phyloP scores from a whole-genome alignment of 35 echinoderm and acorn worm genomes.

The Ophiothrix spiculata region DNA sequence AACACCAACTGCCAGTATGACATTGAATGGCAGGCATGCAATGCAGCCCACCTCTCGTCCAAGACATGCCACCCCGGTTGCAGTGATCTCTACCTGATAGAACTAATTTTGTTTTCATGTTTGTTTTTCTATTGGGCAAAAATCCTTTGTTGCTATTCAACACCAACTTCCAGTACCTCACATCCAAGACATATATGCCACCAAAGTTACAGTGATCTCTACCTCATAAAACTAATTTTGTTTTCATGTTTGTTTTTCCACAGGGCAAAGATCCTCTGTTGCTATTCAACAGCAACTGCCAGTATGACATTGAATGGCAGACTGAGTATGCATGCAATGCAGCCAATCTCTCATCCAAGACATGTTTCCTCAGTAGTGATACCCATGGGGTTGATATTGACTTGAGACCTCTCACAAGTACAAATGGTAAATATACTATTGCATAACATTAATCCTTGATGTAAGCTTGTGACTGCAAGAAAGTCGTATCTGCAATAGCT shows the following conservation, averaged over 20 bases:
- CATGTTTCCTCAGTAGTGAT: constrained; percentile 56
- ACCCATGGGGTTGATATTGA: constrained; percentile 84
- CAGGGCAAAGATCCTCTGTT: constrained; percentile 67
- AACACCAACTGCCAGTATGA: neutral
- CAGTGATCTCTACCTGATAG: neutral
- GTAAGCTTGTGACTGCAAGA: too few species aligned
- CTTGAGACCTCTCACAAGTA: constrained; percentile 55
- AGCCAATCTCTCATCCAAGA: constrained; percentile 40
- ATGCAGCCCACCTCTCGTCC: neutral
- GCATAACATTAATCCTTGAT: too few species aligned
- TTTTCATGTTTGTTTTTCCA: constrained; percentile 9
- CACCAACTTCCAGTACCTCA: neutral
- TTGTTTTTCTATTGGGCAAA: neutral
- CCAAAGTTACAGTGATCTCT: neutral
- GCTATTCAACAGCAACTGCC: constrained; percentile 71
- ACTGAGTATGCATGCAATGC: constrained; percentile 92
- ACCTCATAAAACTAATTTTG: neutral
- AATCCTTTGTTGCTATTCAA: neutral
- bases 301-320: constrained; percentile 82
- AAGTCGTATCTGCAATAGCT: too few species aligned
- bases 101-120: neutral
- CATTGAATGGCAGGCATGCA: neutral
- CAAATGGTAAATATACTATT: neutral
- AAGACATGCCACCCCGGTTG: neutral
- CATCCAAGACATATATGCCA: neutral